A percentile compares a stretch with the other conserved stretches of the same genome.
phyloP scores from a whole-genome alignment of 1,140 invertebrate genomes.

The Achatina immaculata region DNA sequence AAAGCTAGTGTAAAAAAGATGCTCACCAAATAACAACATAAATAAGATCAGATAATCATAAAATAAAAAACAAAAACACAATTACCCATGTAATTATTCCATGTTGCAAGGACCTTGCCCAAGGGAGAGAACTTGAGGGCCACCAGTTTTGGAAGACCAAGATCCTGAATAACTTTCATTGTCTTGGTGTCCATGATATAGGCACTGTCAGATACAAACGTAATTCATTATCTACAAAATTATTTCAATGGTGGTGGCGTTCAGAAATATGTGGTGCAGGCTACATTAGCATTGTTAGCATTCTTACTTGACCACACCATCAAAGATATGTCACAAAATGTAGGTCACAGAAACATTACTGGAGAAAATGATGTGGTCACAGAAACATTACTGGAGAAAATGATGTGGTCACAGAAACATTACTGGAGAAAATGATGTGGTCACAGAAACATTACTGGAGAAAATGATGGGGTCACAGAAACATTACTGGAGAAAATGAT shows the following conservation, averaged over 20 bases:
- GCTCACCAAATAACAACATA: too few relatives aligned
- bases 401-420: too few relatives aligned
- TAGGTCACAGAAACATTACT: neutral
- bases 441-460: too few relatives aligned
- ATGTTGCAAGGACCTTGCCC: constrained; percentile 26
- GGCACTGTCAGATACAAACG: constrained; percentile 28
- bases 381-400: too few relatives aligned
- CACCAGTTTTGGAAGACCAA: constrained; percentile 31
- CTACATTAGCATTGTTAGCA: neutral
- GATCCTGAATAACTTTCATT: constrained; percentile 27
- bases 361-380: neutral
- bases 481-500: too few relatives aligned
- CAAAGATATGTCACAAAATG: neutral
- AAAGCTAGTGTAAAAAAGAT: too few relatives aligned
- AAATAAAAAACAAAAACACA: neutral
- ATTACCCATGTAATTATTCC: constrained; percentile 36
- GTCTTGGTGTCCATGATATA: constrained; percentile 41
- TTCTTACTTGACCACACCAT: neutral
- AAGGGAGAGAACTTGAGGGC: constrained; percentile 40
- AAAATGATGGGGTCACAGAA: too few relatives aligned
- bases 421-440: too few relatives aligned
- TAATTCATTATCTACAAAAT: neutral
- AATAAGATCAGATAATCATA: neutral
- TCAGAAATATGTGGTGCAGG: neutral
- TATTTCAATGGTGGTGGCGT: neutral